Base-by-base conservation (phyloP, 1,140 invertebrate genomes). In the Drosophila arawakana region DNA sequence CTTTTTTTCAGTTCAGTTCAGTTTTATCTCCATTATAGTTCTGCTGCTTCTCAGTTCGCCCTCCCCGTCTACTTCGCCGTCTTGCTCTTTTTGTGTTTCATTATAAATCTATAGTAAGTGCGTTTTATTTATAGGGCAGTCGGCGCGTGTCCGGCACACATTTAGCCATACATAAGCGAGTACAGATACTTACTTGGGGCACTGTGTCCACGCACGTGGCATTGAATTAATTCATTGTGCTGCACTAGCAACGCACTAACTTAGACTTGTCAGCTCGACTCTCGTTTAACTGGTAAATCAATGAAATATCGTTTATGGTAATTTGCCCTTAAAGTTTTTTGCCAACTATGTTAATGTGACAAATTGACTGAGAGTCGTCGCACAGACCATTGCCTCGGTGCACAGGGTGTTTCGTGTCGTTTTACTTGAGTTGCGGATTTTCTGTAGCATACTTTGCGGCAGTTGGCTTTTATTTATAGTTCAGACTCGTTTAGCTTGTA, bases 281-380 rank as follows among this genome's bases (percentile, higher is more conserved):
- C 46, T 6, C 7, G 30, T 39, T 55, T 73, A 69, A 77, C 63
- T 66, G 49, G 78, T 63, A 86, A 86, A 77, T 86, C 80, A 86
- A 86, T 86, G 82, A 86, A 86, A 80, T 86, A 76, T 78, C 80
- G 80, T 77, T 80, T 77, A 88, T 80, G 82, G 82, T 74, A 83
- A 88, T 79, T 88, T 68, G 39, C 39, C 50, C 35, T 59, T 80
- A 86, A 50, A 72, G 54, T 78, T 79, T 79, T 30, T 34, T 76
- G 62, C 76, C 50, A 82, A 88, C 79, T 86, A 86, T 86, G 82
- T 69, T 88, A 82, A 86, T 82, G 30, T 21, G 47, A 7, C 60
- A 41, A 30, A 35, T 15, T 35, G 25, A 11, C 39, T n/a, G 41
- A 43, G 25, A 30, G 21, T 10, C 43, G 11, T n/a, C 15, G 25